These are phyloP conservation scores for Charina bottae DNA, from an alignment of 2,113 vertebrate species.

Conservation along the genomic window DNA sequence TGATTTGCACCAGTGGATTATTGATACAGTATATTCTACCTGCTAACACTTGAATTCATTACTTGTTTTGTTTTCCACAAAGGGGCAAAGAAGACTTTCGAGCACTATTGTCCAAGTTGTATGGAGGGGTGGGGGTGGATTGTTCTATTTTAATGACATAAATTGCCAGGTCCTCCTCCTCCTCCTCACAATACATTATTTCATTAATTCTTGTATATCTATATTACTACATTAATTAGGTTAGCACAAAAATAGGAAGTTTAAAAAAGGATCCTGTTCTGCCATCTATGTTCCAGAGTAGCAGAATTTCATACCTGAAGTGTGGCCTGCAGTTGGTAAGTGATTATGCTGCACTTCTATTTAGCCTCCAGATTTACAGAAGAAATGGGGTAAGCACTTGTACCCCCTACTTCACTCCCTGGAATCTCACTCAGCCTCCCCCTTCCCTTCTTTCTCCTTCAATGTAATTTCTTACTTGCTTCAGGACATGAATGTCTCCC, in stretches of 20 bases:
- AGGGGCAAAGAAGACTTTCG: not conserved
- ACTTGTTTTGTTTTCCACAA: not conserved
- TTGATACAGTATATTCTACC: not conserved
- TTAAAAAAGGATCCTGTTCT: not conserved
- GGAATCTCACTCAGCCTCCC: not conserved
- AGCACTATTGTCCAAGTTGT: not conserved
- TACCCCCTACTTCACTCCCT: not conserved
- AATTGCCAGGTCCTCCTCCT: not conserved
- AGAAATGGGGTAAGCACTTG: not conserved
- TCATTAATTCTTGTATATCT: not conserved
- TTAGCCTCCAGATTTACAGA: not conserved
- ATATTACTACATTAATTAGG: not conserved
- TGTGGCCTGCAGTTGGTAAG: not conserved
- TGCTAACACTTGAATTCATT: not conserved
- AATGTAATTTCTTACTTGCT: not conserved
- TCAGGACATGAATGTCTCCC: conserved; percentile 34
- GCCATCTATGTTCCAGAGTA: not conserved
- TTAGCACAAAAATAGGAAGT: not conserved
- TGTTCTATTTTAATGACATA: not conserved
- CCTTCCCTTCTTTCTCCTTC: conserved; percentile 22
- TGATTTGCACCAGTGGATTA: not conserved
- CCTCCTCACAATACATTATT: not conserved
- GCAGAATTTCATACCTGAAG: not conserved
- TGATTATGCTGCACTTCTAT: not conserved
- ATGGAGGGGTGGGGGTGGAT: not conserved